phyloP scores from a whole-genome alignment of 2,888 invertebrate genomes.

The Tetragnatha montana region DNA sequence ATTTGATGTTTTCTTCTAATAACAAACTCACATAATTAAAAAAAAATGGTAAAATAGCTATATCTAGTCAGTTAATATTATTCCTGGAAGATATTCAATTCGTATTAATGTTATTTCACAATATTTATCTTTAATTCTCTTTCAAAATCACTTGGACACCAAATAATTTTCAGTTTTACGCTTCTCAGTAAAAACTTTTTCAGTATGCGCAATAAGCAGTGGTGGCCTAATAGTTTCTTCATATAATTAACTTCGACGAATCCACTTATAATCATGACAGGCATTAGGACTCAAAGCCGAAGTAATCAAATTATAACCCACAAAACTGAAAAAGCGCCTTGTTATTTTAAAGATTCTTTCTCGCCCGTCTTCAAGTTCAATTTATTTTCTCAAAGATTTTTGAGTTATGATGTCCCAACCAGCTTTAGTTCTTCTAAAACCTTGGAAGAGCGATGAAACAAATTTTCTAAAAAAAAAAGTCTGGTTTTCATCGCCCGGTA shows the following conservation, averaged over 20 bases:
- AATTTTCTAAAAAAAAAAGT: background rate
- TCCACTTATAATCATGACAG: background rate
- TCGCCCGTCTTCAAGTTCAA: background rate
- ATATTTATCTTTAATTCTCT: too few relatives aligned
- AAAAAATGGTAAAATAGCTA: too few relatives aligned
- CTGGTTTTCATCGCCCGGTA: background rate
- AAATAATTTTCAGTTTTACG: too few relatives aligned
- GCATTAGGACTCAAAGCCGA: background rate
- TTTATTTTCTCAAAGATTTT: background rate
- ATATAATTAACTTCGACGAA: background rate
- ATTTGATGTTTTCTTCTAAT: too few relatives aligned
- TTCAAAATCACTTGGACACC: too few relatives aligned
- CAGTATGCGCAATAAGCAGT: too few relatives aligned
- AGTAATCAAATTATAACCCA: background rate
- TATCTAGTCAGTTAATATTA: too few relatives aligned
- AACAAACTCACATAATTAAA: too few relatives aligned
- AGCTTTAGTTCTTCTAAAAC: background rate
- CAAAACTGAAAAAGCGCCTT: background rate
- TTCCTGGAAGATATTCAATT: too few relatives aligned
- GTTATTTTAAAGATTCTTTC: background rate
- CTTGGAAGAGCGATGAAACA: background rate
- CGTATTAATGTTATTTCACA: too few relatives aligned
- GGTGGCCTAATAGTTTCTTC: background rate
- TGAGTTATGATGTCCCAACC: background rate
- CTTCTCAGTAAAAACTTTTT: too few relatives aligned